Evolutionary conservation across 2,888 invertebrate species (phyloP).

Genomic region (Hyalella azteca): DNA sequence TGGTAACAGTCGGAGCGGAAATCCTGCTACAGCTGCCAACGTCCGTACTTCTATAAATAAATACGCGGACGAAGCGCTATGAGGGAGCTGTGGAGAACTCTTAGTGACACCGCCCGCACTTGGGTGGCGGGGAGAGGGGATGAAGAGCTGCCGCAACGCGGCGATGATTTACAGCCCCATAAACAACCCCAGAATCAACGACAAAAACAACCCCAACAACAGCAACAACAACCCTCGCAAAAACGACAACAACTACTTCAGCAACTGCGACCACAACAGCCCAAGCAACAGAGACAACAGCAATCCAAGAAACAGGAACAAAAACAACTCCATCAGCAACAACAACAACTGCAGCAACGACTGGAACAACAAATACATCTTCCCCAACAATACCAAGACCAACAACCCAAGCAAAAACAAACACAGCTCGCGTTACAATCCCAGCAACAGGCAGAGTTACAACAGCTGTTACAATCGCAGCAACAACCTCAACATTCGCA

Average conservation of each 20-base stretch:
- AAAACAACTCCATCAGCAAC: background rate
- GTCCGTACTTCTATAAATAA: conserved; percentile 9
- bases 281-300: background rate
- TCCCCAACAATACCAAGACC: background rate
- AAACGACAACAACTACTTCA: background rate
- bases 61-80: background rate
- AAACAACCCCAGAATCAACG: background rate
- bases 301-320: background rate
- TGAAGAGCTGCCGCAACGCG: background rate
- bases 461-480: background rate
- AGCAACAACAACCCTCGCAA: background rate
- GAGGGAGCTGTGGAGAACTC: conserved; percentile 16
- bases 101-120: background rate
- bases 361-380: background rate
- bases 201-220: background rate
- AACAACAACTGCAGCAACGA: background rate
- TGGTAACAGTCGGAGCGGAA: background rate
- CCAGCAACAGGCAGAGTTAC: too few relatives aligned
- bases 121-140: background rate
- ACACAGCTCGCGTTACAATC: too few relatives aligned
- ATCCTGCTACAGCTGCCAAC: background rate
- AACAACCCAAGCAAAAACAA: too few relatives aligned
- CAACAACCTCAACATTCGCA: background rate
- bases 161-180: background rate
- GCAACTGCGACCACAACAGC: background rate